Base-by-base conservation (phyloP, 2,888 invertebrate species). In the Bursaphelenchus okinawaensis region DNA sequence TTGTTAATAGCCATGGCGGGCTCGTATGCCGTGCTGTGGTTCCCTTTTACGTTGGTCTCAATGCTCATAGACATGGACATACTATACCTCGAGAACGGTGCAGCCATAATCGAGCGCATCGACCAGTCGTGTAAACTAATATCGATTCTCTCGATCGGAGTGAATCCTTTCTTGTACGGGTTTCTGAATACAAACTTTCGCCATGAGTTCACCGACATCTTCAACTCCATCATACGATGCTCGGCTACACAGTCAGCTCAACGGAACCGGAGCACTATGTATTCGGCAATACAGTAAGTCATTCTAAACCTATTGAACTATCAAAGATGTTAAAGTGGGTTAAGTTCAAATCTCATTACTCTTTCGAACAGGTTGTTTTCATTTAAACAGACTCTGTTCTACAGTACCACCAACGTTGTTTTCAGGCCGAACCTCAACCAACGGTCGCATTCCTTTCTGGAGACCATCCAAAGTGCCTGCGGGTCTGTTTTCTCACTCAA, bases 131-230 rank as follows among this genome's bases (percentile, higher is more conserved):
- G 77, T 68, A 79, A 82, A 66, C 67, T 82, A 58, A 67, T 82
- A 28, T 78, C 79, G 22, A 78, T 82, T 71, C 67, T 77, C 2
- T 80, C 80, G 7, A 81, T 81, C 61, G 80, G 81, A 66, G 74
- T 81, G n/a, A 82, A 82, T 71, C 82, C 82, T 20, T 72, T 82
- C 29, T 73, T 82, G 16, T 82, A 82, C 69, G 81, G 80, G 26
- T 78, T 70, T 60, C 58, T 76, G 23, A 82, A 82, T 63, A 82
- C 80, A 23, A 82, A 82, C 68, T 82, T 82, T 66, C 76, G 79
- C 1, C 75, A 76, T 64, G 81, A 82, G 68, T 82, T 82, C 69
- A 70, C 68, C 7, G 77, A 77, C 29, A 82, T 82, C 23, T 70
- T 76, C 72, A 75, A 73, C 68, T 63, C 61, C 9, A 63, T 63